Base-by-base conservation (phyloP, 37 sponge, comb jelly and placozoan species). In the Crambe crambe region DNA sequence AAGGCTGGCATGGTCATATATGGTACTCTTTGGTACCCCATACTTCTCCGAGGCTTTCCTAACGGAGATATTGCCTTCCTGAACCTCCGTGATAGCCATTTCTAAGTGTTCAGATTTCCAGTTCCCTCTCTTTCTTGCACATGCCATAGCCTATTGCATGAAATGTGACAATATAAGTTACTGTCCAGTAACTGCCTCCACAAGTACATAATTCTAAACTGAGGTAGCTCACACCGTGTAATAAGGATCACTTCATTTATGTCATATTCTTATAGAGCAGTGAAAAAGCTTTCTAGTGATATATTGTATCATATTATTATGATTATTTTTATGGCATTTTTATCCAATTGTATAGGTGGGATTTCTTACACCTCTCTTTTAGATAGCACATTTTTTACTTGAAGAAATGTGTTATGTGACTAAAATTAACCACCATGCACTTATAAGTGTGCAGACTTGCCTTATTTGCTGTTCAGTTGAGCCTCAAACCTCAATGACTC, bases 21-120 rank as follows among this genome's bases (percentile, higher is more conserved):
- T 2, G 2, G 82, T 87, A 59, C 88, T 81, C 36, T 71, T 81
- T 6, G 82, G 77, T 6, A 87, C 58, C 0, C 82, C 72, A 40
- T 76, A 81, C 30, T 47, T 40, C 3, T 40, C 68, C 15, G 43
- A 75, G 2, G 87, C 87, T 58, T 74, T 2, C 58, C 81, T 74
- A 6, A 69, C 29, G 0, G 70, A 68, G 59, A 86, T 4, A 18
- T 3, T 64, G 0, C 54, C 26, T 1, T 79, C 42, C n/a, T 51
- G 21, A 42, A 78, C 66, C 4, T 70, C 58, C 3, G 5, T 1
- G 1, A 79, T n/a, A 1, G 70, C 72, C 8, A 41, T 39, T 2
- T 38, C 43, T n/a, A 71, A 2, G 1, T 41, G 25, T 23, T 37
- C 72, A 66, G 5, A 5, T 15, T 6, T 12, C 51, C 51, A 47